These are phyloP conservation scores for Manis javanica DNA, from an alignment of 2,797 vertebrate species.

Conservation along the genomic window DNA sequence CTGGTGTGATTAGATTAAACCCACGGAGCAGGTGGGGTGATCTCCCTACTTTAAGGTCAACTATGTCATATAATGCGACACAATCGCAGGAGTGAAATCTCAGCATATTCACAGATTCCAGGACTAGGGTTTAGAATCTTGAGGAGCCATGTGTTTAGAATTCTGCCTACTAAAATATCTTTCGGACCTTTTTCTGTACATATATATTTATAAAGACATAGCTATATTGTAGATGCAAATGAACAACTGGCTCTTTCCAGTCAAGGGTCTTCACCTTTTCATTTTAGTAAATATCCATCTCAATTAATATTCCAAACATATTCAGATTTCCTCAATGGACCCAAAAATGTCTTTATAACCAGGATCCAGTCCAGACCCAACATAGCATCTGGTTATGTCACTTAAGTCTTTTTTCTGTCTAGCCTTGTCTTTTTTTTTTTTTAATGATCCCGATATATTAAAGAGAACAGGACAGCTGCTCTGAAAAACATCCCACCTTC, in stretches of 20 bases:
- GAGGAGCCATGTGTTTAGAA: not conserved
- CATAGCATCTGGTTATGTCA: not conserved
- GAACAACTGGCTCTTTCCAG: not conserved
- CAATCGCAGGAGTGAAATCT: not conserved
- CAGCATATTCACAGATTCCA: not conserved
- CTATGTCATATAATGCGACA: not conserved
- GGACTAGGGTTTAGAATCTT: not conserved
- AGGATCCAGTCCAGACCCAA: not conserved
- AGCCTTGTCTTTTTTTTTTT: not conserved
- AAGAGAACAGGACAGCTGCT: not conserved
- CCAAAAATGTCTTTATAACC: not conserved
- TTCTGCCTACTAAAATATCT: not conserved
- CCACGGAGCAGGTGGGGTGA: not conserved
- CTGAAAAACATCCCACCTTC: not conserved
- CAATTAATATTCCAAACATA: not conserved
- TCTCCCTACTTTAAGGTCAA: not conserved
- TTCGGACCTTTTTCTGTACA: slow-evolving; percentile 36
- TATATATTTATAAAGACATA: not conserved
- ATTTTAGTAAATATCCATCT: not conserved
- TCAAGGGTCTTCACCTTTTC: not conserved
- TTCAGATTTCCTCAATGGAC: not conserved
- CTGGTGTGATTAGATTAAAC: not conserved
- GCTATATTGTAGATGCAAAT: not conserved
- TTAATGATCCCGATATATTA: not conserved
- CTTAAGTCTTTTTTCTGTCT: not conserved